Evolutionary conservation across 2,113 vertebrate species (phyloP).

Genomic region (Nycticryphes semicollaris): DNA sequence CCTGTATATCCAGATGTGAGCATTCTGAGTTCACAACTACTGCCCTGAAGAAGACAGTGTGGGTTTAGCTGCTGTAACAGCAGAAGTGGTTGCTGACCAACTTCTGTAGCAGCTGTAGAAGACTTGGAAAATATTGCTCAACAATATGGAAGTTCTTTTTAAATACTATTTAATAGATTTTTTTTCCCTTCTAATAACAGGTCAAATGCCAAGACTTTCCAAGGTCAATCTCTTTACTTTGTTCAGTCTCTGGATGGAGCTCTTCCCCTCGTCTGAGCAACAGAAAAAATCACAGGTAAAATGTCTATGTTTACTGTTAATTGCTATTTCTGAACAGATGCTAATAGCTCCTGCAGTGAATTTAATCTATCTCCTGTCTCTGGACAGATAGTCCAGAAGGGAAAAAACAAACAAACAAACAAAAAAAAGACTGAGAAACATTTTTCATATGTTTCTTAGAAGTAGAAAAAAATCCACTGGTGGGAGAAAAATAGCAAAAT

Average conservation of each 20-base stretch:
- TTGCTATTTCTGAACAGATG: not conserved
- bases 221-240: conserved; percentile 93
- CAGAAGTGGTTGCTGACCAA: not conserved
- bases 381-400: not conserved
- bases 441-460: not conserved
- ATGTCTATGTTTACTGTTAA: not conserved
- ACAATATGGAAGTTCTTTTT: not conserved
- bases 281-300: conserved; percentile 74
- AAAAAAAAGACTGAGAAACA: not conserved
- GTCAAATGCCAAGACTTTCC: conserved; percentile 87
- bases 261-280: conserved; percentile 79
- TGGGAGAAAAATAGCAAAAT: not conserved
- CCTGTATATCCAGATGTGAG: not conserved
- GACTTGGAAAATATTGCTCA: not conserved
- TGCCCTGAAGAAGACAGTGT: not conserved
- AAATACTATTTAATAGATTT: not conserved
- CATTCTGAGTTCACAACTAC: not conserved
- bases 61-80: not conserved
- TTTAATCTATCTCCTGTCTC: not conserved
- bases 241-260: conserved; percentile 95
- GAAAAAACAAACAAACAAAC: not conserved
- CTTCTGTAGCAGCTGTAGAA: not conserved
- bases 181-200: conserved; percentile 68
- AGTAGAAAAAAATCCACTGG: not conserved
- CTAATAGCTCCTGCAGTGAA: not conserved